Base-by-base conservation (phyloP, 2,797 vertebrate genomes). In the Pogoniulus pusillus region DNA sequence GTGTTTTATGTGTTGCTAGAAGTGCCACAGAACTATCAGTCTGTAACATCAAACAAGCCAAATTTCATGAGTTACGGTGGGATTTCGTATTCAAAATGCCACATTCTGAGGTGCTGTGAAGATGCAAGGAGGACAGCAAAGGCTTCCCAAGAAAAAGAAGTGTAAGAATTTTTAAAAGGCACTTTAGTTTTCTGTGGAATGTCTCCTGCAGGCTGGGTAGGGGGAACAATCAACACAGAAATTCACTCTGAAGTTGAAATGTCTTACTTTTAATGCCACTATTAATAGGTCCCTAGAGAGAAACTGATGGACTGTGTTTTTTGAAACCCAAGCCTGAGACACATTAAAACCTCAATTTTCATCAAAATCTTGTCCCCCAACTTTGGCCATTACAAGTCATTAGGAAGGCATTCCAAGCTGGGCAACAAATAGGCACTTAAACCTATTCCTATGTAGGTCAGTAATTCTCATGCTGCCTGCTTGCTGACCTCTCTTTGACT, bases 1-100 rank as follows among this genome's bases (percentile, higher is more conserved):
- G 29, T 79, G 45, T 76, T 91, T 93, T 64, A 91, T 72, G 63
- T 83, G 90, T 91, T 87, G 66, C 70, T 95, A 90, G 93, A 94
- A 96, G 84, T 54, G 64, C 37, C 71, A 72, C 19, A 78, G 59
- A 93, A 82, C 15, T 81, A 83, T 76, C 88, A 87, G 63, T 39
- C 73, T 85, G 64, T 45, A 66, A 87, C 82, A 95, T 78, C 82
- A 94, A 91, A 90, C 64, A 84, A 87, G 27, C 8, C 82, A 87
- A 59, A 89, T 79, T 91, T 91, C 64, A 87, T 30, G 73, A 93
- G 66, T 62, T 89, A 83, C 79, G 2, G 3, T 62, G 84, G 59
- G 55, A 87, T 77, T 74, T 69, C 34, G 65, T 62, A 83, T 91
- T 93, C 45, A 72, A 82, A 90, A 70, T 51, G 35, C 30, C 60